A percentile compares a stretch with the other conserved stretches of the same genome.
phyloP scores from a whole-genome alignment of 2,888 invertebrate species.

The Drosophila mettleri region DNA sequence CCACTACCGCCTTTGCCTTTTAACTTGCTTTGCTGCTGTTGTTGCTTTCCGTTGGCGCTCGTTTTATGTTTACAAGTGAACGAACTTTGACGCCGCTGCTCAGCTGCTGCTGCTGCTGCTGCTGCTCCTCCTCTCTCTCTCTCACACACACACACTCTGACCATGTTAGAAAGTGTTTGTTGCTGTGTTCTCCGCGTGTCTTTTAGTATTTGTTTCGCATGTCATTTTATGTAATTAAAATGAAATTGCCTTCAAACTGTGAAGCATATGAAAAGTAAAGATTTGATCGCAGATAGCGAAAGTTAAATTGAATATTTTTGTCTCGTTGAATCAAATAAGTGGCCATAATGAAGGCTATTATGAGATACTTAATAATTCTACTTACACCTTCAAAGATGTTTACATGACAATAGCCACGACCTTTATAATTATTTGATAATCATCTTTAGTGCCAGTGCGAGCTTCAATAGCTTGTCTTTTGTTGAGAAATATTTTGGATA shows the following conservation, averaged over 20 bases:
- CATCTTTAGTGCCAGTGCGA: background rate
- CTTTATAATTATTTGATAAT: constrained; percentile 1
- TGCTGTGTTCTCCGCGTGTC: constrained; percentile 38
- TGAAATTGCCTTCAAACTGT: constrained; percentile 48
- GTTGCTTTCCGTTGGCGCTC: constrained; percentile 51
- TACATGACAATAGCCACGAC: background rate
- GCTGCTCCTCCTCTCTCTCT: constrained; percentile 4
- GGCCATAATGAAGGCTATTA: constrained; percentile 39
- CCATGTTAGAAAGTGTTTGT: constrained; percentile 63
- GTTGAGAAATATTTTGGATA: background rate
- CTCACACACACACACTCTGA: background rate
- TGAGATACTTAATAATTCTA: constrained; percentile 19
- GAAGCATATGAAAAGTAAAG: constrained; percentile 21
- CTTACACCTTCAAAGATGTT: constrained; percentile 7
- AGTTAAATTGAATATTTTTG: constrained; percentile 61
- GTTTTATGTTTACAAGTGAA: constrained; percentile 75
- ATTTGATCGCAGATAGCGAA: constrained; percentile 51
- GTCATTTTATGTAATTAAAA: constrained; percentile 71
- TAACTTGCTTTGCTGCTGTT: constrained; percentile 26
- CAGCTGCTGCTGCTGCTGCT: constrained; percentile 23
- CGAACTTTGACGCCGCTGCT: constrained; percentile 70
- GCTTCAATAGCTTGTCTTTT: background rate
- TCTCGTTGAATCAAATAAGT: constrained; percentile 15
- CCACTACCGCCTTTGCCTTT: constrained; percentile 29
- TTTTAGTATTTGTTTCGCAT: constrained; percentile 58